Evolutionary conservation across 2,888 invertebrate genomes (phyloP).

Genomic region (Leucophora obtusa): DNA sequence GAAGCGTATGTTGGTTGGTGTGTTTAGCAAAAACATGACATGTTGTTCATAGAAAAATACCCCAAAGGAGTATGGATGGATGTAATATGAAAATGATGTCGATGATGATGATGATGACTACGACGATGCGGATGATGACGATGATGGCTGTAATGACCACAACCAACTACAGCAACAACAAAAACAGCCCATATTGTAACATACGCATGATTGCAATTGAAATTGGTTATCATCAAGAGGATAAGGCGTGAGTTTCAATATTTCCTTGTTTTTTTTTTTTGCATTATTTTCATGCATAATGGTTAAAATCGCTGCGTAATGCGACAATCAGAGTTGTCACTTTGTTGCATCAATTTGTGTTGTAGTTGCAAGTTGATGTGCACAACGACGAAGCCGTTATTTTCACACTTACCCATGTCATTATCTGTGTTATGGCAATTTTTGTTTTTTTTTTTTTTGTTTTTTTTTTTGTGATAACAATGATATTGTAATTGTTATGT

Average conservation of each 20-base stretch:
- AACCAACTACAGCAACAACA: not conserved
- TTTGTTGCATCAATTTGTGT: constrained; percentile 52
- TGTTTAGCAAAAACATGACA: not conserved
- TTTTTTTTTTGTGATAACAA: constrained; percentile 10
- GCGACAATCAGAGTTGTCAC: constrained; percentile 66
- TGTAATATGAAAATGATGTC: constrained; percentile 27
- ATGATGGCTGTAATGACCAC: constrained; percentile 50
- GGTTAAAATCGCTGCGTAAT: constrained; percentile 64
- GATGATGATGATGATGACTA: constrained; percentile 33
- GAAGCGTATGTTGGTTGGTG: not conserved
- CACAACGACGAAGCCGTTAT: constrained; percentile 53
- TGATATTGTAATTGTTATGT: constrained; percentile 32
- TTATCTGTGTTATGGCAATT: constrained; percentile 31
- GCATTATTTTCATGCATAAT: constrained; percentile 40
- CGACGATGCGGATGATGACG: constrained; percentile 49
- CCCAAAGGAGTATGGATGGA: constrained; percentile 13
- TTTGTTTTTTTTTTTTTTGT: constrained; percentile 17
- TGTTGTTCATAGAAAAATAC: constrained; percentile 13
- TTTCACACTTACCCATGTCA: constrained; percentile 56
- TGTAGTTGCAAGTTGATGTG: constrained; percentile 44
- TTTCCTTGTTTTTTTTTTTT: constrained; percentile 8
- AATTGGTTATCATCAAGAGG: constrained; percentile 55
- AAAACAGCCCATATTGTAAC: not conserved
- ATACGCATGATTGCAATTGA: constrained; percentile 50
- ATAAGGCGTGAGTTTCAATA: constrained; percentile 41